A percentile compares a stretch with the other conserved stretches of the same genome.
phyloP scores from a whole-genome alignment of 2,113 vertebrate species.

The Lipotes vexillifer region DNA sequence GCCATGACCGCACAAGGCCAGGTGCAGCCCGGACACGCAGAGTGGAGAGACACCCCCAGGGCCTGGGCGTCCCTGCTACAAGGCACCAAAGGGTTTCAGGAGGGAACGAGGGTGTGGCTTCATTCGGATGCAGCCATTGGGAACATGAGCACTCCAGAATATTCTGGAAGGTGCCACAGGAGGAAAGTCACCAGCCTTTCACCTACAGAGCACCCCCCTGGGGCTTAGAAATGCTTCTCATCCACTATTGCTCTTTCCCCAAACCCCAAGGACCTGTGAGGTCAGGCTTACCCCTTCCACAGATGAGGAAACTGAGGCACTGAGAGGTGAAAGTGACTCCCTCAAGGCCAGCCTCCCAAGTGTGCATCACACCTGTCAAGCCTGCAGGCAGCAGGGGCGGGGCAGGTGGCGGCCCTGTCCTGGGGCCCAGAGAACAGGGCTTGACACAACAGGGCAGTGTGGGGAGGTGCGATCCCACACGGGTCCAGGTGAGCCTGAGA shows the following conservation, averaged over 20 bases:
- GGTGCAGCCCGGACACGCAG: too few relatives aligned
- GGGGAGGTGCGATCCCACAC: rapidly evolving
- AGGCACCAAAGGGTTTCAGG: neutral
- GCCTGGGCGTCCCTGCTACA: rapidly evolving
- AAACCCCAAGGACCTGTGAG: neutral
- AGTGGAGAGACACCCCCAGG: too few relatives aligned
- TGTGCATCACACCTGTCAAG: rapidly evolving
- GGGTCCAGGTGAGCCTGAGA: rapidly evolving
- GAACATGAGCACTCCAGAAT: rapidly evolving
- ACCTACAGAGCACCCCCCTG: neutral
- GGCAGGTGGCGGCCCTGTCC: rapidly evolving
- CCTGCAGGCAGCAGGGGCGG: rapidly evolving
- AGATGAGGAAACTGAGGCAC: neutral
- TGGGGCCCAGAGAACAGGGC: rapidly evolving
- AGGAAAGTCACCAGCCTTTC: neutral
- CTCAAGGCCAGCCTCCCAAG: neutral
- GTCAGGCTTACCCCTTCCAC: rapidly evolving
- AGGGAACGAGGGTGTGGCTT: neutral
- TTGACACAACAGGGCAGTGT: neutral
- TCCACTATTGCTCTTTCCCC: rapidly evolving
- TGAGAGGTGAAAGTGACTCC: rapidly evolving
- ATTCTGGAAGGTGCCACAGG: neutral
- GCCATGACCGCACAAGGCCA: neutral
- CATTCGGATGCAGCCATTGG: rapidly evolving
- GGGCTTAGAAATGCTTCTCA: rapidly evolving